phyloP scores from a whole-genome alignment of 2,797 vertebrate species.

The Tokudaia muenninki region DNA sequence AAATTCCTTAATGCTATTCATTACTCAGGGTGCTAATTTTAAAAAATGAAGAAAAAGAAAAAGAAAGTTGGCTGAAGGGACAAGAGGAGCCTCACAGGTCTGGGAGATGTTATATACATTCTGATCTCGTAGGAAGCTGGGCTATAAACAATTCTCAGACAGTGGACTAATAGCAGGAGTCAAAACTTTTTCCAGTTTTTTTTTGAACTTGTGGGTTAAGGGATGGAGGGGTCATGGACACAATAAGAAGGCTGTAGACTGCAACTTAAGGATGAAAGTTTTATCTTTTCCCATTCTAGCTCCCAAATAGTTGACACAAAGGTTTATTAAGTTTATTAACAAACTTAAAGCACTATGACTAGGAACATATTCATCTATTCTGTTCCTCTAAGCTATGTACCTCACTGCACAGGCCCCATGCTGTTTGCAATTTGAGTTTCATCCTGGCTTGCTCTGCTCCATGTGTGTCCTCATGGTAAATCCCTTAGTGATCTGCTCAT shows the following conservation, averaged over 20 bases:
- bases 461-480: background rate
- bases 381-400: background rate
- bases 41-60: background rate
- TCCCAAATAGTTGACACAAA: background rate
- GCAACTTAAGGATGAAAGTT: background rate
- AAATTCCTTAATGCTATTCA: background rate
- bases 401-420: background rate
- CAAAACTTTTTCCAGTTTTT: background rate
- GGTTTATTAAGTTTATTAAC: background rate
- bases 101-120: fast-evolving
- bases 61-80: background rate
- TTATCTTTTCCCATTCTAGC: background rate
- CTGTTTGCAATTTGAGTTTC: background rate
- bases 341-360: background rate
- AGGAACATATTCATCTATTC: background rate
- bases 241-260: background rate
- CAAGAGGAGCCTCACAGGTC: background rate
- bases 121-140: background rate
- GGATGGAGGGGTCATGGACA: background rate
- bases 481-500: background rate
- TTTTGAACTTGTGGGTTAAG: slow-evolving; percentile 27
- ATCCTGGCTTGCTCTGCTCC: background rate
- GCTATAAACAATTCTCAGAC: background rate
- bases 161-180: background rate
- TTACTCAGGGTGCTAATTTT: background rate